phyloP scores from a whole-genome alignment of 2,797 vertebrate genomes.

The Mionectes olivaceus region DNA sequence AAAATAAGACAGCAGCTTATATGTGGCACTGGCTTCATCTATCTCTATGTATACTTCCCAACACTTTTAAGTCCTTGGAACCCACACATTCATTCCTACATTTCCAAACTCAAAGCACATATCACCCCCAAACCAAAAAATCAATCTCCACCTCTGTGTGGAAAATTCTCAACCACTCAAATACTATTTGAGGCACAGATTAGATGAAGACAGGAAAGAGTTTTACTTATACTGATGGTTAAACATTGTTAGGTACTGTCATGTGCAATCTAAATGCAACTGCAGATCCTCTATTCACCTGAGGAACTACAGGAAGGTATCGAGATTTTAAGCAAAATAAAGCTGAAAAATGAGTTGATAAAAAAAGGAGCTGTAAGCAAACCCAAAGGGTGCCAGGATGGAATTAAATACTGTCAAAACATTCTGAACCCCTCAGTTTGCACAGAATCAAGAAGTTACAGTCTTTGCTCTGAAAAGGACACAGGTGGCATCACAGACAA shows the following conservation, averaged over 20 bases:
- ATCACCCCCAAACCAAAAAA: background rate
- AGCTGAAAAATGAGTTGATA: background rate
- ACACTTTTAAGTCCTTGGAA: background rate
- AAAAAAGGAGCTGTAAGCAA: background rate
- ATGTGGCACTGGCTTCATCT: background rate
- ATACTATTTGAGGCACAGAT: background rate
- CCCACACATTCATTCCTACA: background rate
- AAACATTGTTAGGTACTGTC: background rate
- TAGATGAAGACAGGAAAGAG: background rate
- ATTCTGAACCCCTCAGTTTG: background rate
- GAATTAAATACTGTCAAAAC: background rate
- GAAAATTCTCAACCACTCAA: background rate
- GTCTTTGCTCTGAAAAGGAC: background rate
- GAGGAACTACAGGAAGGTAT: background rate
- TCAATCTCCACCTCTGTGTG: background rate
- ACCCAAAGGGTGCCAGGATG: background rate
- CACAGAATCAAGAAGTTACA: background rate
- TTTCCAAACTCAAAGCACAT: background rate
- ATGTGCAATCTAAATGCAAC: background rate
- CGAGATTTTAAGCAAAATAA: background rate
- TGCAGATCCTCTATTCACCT: background rate
- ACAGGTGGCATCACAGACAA: background rate
- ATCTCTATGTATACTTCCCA: background rate
- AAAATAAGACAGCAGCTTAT: background rate
- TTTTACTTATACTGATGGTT: background rate